phyloP scores from a whole-genome alignment of 1,140 invertebrate genomes.

The Platorchestia sp. region DNA sequence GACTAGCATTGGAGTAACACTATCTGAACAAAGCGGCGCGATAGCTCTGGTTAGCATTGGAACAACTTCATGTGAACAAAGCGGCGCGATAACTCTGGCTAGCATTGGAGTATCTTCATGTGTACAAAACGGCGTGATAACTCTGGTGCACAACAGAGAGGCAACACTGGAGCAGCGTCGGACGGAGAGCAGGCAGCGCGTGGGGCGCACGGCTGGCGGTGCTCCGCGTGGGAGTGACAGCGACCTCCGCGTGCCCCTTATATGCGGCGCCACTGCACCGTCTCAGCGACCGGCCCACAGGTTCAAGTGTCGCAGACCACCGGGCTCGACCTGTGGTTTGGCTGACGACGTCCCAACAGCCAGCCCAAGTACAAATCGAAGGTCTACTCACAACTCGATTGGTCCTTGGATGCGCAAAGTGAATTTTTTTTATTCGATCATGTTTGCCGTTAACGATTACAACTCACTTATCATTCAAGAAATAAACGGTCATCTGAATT shows the following conservation, averaged over 20 bases:
- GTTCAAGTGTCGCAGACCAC: not conserved
- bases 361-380: not conserved
- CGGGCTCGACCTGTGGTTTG: not conserved
- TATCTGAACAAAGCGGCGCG: not conserved
- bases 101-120: not conserved
- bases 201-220: not conserved
- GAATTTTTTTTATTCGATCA: not conserved
- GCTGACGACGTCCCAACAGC: not conserved
- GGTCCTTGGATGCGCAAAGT: not conserved
- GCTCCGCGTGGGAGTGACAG: not conserved
- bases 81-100: not conserved
- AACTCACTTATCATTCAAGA: not conserved
- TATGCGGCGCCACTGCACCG: not conserved
- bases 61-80: not conserved
- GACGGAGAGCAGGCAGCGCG: not conserved
- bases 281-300: not conserved
- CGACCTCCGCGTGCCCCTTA: not conserved
- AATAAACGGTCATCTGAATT: not conserved
- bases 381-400: not conserved
- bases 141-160: not conserved
- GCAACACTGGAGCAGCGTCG: not conserved
- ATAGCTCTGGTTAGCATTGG: not conserved
- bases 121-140: not conserved
- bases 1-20: not conserved
- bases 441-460: not conserved